Evolutionary conservation across 2,888 invertebrate species (phyloP), one percentile per base, ranked within the genome.

Genomic region (Hypena proboscidalis): DNA sequence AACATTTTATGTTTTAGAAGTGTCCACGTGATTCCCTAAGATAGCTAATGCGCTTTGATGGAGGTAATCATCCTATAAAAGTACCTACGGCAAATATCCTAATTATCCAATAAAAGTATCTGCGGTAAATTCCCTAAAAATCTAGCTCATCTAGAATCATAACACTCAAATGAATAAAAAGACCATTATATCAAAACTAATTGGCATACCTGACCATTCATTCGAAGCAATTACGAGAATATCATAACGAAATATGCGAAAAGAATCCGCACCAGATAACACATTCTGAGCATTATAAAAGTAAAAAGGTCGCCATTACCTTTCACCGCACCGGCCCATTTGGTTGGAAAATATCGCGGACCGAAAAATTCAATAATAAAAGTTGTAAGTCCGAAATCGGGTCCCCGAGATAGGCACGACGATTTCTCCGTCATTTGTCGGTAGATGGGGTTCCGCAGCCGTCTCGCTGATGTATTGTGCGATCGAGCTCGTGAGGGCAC

Each of bases 371-470:
- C 72, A 70, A 79, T 77, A 80, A 73, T 74, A 65, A 43, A 64
- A 59, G 43, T 66, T 58, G 52, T 62, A 42, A 67, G 67, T 69
- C 73, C 62, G 69, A 75, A 76, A 73, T 67, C 61, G 52, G 46
- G 30, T 20, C 21, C 40, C 59, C 50, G 62, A 73, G 75, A 79
- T 77, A 69, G 67, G 62, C 60, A 62, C 58, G 52, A 58, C 56
- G 69, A 72, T 78, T 81, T 78, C 74, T 74, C 67, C 69, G 66
- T 73, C 80, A 79, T 83, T 81, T 80, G 81, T 72, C 74, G 69
- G 40, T 58, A 63, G 67, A 72, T 76, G 66, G 70, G 67, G 50
- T 59, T 67, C 65, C 64, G 67, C 55, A 57, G 60, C 71, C 65
- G 68, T 70, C 65, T 47, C 62, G 59, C 64, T 77, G 78, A 80